Percentiles rank a stretch among this genome's conserved stretches.
Conservation (phyloP, 1,140 invertebrate species). For the Ostrea denselamellosa region DNA sequence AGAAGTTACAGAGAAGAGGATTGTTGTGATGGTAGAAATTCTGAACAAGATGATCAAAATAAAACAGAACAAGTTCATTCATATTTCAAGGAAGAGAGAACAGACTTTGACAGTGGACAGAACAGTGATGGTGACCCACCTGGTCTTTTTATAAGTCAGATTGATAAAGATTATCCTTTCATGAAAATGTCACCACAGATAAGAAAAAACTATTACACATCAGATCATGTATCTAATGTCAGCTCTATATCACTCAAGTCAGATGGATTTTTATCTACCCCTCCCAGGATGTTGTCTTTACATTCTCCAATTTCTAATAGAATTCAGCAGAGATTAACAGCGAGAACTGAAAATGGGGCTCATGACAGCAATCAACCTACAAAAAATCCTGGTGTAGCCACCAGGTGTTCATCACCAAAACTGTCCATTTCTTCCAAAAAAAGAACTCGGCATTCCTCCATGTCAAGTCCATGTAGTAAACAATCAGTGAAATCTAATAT, state of each 20-base stretch:
- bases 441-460: constrained; percentile 20
- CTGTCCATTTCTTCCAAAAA: background rate
- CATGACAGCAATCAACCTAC: background rate
- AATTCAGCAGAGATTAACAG: background rate
- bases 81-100: background rate
- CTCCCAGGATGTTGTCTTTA: background rate
- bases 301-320: background rate
- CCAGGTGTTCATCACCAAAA: background rate
- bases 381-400: background rate
- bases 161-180: constrained; percentile 20
- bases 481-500: background rate
- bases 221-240: background rate
- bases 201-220: background rate
- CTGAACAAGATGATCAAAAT: background rate
- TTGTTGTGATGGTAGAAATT: background rate
- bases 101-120: background rate
- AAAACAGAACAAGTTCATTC: background rate
- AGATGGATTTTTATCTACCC: background rate
- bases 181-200: background rate
- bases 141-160: background rate
- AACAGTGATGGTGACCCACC: background rate
- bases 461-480: constrained; percentile 16
- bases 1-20: background rate
- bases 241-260: constrained; percentile 3
- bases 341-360: background rate